Conservation (phyloP, 2,113 vertebrate species). For the Carassius carassius region DNA sequence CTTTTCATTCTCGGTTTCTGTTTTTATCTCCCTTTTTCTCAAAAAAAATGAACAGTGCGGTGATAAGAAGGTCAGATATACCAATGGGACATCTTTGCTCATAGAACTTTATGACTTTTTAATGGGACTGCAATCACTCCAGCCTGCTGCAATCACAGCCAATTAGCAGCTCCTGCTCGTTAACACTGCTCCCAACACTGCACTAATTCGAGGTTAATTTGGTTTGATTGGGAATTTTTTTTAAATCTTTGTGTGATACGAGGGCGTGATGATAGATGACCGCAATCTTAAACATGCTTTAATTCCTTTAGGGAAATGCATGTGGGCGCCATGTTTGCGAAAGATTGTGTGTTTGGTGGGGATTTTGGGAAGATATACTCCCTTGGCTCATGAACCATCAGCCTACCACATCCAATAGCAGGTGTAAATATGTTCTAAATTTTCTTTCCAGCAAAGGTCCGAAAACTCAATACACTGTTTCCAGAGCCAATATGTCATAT, state of each 20-base stretch:
- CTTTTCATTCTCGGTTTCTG: not conserved
- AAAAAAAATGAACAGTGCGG: not conserved
- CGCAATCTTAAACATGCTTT: constrained; percentile 52
- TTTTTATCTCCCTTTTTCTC: not conserved
- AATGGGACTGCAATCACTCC: constrained; percentile 78
- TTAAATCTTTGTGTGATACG: constrained; percentile 61
- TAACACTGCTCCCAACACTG: constrained; percentile 63
- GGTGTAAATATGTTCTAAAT: not conserved
- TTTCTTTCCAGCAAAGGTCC: not conserved
- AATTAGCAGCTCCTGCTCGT: constrained; percentile 58
- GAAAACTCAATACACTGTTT: not conserved
- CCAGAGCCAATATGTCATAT: not conserved
- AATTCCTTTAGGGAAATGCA: constrained; percentile 48
- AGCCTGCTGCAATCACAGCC: constrained; percentile 63
- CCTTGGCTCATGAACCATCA: not conserved
- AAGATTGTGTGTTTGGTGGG: not conserved
- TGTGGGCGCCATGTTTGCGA: constrained; percentile 35
- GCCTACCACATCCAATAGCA: not conserved
- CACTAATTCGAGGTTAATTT: constrained; percentile 80
- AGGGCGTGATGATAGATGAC: constrained; percentile 51
- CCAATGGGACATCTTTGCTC: constrained; percentile 69
- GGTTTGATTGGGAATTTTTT: constrained; percentile 75
- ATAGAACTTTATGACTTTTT: constrained; percentile 81
- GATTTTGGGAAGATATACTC: constrained; percentile 6
- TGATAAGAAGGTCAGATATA: constrained; percentile 58